Conservation (phyloP, 2,888 invertebrate species). For the Cephus sareptanus region DNA sequence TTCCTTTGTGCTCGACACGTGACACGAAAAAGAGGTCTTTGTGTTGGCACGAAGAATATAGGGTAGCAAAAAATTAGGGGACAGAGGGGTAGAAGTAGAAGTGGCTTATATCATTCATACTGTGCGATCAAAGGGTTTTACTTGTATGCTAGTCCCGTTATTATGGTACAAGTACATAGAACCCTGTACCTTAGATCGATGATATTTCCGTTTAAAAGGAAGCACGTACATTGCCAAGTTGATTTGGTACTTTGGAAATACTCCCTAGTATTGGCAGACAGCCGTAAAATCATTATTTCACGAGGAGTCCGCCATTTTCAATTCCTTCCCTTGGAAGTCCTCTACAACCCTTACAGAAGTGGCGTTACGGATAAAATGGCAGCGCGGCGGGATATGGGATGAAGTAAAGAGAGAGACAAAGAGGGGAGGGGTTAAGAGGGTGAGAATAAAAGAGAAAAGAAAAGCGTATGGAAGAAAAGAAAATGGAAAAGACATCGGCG, state of each 20-base stretch:
- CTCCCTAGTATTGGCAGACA: too few species aligned
- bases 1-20: neutral
- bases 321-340: too few species aligned
- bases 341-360: too few species aligned
- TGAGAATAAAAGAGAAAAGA: neutral
- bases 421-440: neutral
- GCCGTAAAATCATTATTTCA: too few species aligned
- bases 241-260: too few species aligned
- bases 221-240: too few species aligned
- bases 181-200: neutral
- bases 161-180: neutral
- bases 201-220: neutral
- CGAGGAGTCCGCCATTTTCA: too few species aligned
- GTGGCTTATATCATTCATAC: neutral
- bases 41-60: neutral
- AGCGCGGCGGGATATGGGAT: neutral
- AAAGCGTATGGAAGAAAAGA: slow-evolving; percentile 3
- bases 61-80: neutral
- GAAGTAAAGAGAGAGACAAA: neutral
- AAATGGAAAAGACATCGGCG: neutral
- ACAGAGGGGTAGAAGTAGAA: neutral
- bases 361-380: too few species aligned
- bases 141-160: neutral
- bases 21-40: neutral
- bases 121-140: neutral